Evolutionary conservation across 2,888 invertebrate species (phyloP).

Genomic region (Malthinus seriepunctatus): DNA sequence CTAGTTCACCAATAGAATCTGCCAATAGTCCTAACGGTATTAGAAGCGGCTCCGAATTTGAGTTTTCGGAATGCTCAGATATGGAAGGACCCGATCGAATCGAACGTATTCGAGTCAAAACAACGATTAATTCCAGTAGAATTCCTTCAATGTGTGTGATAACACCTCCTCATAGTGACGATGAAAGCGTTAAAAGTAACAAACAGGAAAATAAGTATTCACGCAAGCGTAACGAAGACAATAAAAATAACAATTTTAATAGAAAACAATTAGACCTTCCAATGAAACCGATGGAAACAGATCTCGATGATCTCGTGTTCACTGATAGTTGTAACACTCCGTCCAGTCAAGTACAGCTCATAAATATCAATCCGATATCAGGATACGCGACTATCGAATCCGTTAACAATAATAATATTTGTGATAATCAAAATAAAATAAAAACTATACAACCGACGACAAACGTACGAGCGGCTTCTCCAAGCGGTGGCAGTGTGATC

Average conservation of each 20-base stretch:
- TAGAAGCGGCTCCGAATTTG: conserved; percentile 75
- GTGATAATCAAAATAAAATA: conserved; percentile 12
- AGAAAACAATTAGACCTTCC: conserved; percentile 34
- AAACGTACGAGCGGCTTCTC: conserved; percentile 47
- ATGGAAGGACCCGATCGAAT: conserved; percentile 86
- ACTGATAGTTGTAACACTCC: conserved; percentile 33
- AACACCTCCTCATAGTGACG: conserved; percentile 85
- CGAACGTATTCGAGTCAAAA: conserved; percentile 83
- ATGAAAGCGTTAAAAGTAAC: conserved; percentile 66
- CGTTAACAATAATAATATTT: conserved; percentile 33
- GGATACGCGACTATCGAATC: conserved; percentile 52
- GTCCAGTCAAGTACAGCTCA: conserved; percentile 42
- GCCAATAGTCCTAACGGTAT: conserved; percentile 72
- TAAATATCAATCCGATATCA: conserved; percentile 49
- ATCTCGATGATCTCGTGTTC: conserved; percentile 38
- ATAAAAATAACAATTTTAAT: conserved; percentile 31
- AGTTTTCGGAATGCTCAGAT: conserved; percentile 85
- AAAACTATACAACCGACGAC: conserved; percentile 26
- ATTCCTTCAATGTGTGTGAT: conserved; percentile 93
- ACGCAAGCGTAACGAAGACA: neutral
- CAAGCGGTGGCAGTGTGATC: conserved; percentile 50
- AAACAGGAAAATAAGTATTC: conserved; percentile 12
- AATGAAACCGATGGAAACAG: conserved; percentile 36
- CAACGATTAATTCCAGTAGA: conserved; percentile 82
- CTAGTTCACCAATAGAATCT: conserved; percentile 78